Evolutionary conservation across 2,797 vertebrate species (phyloP), one percentile per base, ranked within the genome.

Genomic region (Tarsius wallacei): DNA sequence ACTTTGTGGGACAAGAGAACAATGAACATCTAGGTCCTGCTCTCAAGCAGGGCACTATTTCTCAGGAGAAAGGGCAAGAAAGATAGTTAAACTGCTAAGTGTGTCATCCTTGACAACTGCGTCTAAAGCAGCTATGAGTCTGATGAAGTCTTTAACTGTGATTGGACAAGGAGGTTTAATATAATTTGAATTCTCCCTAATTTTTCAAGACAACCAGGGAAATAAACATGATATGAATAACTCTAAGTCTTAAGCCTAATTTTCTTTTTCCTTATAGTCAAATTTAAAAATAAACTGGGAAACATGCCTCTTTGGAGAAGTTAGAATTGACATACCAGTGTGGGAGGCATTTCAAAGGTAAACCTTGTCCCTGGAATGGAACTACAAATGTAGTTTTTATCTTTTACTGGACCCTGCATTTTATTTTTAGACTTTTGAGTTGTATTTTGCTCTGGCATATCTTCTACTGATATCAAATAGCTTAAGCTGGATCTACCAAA

Each of bases 361-460:
- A 86, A 70, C 51, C 49, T 17, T 76, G 24, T 71, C 55, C 22
- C 47, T 83, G 22, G 70, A 80, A 53, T 91, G 87, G 51, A 90
- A 63, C 63, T 77, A 31, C 82, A 96, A 81, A 94, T 92, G 24
- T 13, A 77, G 59, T 68, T 93, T 85, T 95, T 85, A 77, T 73
- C 55, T 86, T 93, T 78, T 57, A 81, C 49, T 87, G 83, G 26
- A 51, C 55, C 14, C 14, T 87, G 47, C 53, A 55, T 88, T 90
- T 96, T 93, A 88, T 49, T 93, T 97, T 95, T 90, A 93, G 89
- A 97, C 80, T 74, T 97, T 90, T 49, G 55, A 95, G 74, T 84
- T 94, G 21, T 53, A 7, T 87, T 95, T 96, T 94, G 55, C 86
- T 93, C 33, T 93, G 64, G 22, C 26, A 7, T 85, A 68, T 88